Base-by-base conservation (phyloP, 1,140 invertebrate genomes). In the Colletes gigas region DNA sequence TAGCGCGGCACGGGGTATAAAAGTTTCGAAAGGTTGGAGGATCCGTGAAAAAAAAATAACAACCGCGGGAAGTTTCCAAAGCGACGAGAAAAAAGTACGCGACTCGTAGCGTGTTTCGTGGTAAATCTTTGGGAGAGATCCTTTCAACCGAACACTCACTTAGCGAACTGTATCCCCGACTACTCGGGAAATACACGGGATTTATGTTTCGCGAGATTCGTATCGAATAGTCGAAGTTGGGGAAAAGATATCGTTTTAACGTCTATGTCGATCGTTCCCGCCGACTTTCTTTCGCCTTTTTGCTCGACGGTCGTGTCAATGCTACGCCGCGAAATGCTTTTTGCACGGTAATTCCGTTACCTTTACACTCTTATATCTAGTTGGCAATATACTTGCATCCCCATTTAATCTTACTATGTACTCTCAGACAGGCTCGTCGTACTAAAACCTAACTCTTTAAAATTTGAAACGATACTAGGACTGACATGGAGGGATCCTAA, bases 171-270 rank as follows among this genome's bases (percentile, higher is more conserved):
- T 6, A n/a, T 6, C 65, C 39, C 8, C 19, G 39, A 52, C 4
- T 41, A 68, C 52, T 59, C 21, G 10, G 9, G 41, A 57, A 30
- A 21, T 21, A 44, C 6, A n/a, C 14, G 63, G 66, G 54, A 76
- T 76, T 59, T 59, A 41, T 68, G 52, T 30, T 55, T 6, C 62
- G 9, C 15, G 12, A 55, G 55, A 75, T 65, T 39, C 50, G 12
- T 17, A 12, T 75, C 55, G 71, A 62, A 39, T 63, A 15, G 54
- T 52, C 44, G 15, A 62, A 63, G 19, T 62, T 39, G 8, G n/a
- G 10, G 0, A 0, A 55, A 19, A 63, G 71, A 39, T 73, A 73
- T 73, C 59, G 44, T 52, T 63, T 63, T 15, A 63, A 63, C 60
- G 39, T 63, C 60, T 30, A 15, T 7, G 60, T 63, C 14, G 60